Evolutionary conservation across 2,113 vertebrate genomes (phyloP), one percentile per base, ranked within the genome.

Genomic region (Semnornis frantzii): DNA sequence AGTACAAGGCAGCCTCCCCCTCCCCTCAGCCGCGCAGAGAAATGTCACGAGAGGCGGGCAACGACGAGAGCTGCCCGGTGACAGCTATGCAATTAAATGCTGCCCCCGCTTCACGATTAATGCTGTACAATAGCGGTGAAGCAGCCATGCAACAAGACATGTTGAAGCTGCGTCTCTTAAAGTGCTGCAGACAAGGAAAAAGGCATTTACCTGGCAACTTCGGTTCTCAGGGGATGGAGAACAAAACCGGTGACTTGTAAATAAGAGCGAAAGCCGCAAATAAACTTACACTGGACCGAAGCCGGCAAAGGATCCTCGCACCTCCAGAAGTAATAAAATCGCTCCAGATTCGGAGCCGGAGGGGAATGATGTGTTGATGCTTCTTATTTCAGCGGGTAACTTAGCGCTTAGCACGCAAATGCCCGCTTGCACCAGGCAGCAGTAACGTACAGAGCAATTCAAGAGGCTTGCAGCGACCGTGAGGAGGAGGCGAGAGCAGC

Each of bases 171-270:
- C 82, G 79, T 30, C 65, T 7, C 79, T 27, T 6, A 1, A 28
- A 70, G 59, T 6, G 91, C 42, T 60, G 91, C 87, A 52, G 77
- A 15, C 28, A 55, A 66, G 55, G 90, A 63, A 48, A 44, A 31
- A 59, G 65, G 57, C 87, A 85, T 93, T 96, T 96, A 97, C 97
- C 96, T 97, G 92, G 84, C 80, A 83, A n/a, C 79, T 94, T 71
- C 52, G 70, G 60, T 37, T 92, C 83, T 37, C 64, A 25, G 65
- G 90, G 74, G 80, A 73, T 8, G 89, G 44, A 27, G 80, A 86
- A 77, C 82, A 46, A 58, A 85, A 75, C 66, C 66, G 76, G 27
- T 64, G 89, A 44, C 89, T 88, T 57, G 78, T 30, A 77, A 88
- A 87, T 62, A 60, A 31, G 34, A 17, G 92, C 50, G 71, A 71